Evolutionary conservation across 2,888 invertebrate genomes (phyloP).

Genomic region (Tenthredo notha): DNA sequence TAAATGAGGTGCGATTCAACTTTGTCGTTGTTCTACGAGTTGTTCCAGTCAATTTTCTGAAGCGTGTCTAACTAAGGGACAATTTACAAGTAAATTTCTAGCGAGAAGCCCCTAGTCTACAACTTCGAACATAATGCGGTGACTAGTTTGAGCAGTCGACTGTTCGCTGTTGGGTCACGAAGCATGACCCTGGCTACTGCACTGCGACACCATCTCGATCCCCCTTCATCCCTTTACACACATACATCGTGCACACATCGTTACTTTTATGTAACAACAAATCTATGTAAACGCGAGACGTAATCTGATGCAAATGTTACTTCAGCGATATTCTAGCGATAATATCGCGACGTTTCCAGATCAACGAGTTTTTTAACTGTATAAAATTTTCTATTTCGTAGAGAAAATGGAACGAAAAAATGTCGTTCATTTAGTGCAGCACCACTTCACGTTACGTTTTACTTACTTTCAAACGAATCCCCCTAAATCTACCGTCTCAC

Average conservation of each 20-base stretch:
- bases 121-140: conserved; percentile 61
- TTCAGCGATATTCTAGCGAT: not conserved
- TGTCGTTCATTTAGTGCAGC: too few relatives aligned
- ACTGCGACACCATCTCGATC: conserved; percentile 53
- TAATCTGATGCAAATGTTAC: not conserved
- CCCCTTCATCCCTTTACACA: conserved; percentile 7
- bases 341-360: not conserved
- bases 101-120: conserved; percentile 54
- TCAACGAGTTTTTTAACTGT: not conserved
- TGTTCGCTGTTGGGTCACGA: conserved; percentile 62
- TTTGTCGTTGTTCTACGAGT: not conserved
- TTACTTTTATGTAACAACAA: conserved; percentile 9
- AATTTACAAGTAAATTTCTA: conserved; percentile 57
- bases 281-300: conserved; percentile 3
- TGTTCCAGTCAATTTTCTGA: conserved; percentile 22
- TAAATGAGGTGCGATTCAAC: not conserved
- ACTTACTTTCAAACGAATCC: not conserved
- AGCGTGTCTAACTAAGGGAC: not conserved
- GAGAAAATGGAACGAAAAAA: too few relatives aligned
- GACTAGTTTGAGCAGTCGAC: conserved; percentile 65
- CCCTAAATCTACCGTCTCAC: not conserved
- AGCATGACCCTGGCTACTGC: conserved; percentile 58
- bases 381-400: too few relatives aligned
- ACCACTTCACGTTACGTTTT: not conserved
- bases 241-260: conserved; percentile 6